Percentiles rank a stretch among this genome's conserved stretches.
phyloP scores from a whole-genome alignment of 2,797 vertebrate genomes.

The Bovichtus variegatus region DNA sequence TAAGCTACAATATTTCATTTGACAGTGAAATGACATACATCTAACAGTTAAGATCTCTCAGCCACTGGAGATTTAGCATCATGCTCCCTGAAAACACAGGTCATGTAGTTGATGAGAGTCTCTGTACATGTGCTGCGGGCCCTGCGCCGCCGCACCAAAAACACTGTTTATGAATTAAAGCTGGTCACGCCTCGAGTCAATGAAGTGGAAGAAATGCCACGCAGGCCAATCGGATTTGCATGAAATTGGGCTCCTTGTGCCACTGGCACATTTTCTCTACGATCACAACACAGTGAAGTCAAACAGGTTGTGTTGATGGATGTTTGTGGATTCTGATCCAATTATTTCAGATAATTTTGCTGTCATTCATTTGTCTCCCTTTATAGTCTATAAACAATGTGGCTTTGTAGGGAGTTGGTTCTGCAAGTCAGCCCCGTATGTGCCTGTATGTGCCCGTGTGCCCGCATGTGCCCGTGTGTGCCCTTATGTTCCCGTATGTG shows the following conservation, averaged over 20 bases:
- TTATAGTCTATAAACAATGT: not conserved
- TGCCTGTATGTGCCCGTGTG: too few relatives aligned
- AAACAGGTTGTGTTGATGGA: not conserved
- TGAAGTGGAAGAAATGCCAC: constrained; percentile 9
- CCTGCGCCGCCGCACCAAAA: not conserved
- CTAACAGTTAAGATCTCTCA: not conserved
- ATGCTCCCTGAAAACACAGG: not conserved
- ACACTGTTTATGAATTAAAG: constrained; percentile 9
- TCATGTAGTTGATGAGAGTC: not conserved
- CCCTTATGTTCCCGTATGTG: too few relatives aligned
- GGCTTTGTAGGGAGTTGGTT: not conserved
- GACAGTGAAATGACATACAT: not conserved
- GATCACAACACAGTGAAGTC: constrained; percentile 1
- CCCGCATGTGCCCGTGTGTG: too few relatives aligned
- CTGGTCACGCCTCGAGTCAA: constrained; percentile 5
- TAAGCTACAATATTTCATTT: not conserved
- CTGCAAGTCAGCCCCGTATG: not conserved
- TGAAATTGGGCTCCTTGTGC: constrained; percentile 18
- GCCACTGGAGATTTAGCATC: not conserved
- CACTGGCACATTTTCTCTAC: not conserved
- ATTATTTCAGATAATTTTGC: not conserved
- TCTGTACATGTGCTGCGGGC: not conserved
- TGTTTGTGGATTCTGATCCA: constrained; percentile 1
- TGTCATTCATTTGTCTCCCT: not conserved
- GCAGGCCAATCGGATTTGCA: constrained; percentile 19